Evolutionary conservation across 2,113 vertebrate species (phyloP).

Genomic region (Terrapene triunguis): DNA sequence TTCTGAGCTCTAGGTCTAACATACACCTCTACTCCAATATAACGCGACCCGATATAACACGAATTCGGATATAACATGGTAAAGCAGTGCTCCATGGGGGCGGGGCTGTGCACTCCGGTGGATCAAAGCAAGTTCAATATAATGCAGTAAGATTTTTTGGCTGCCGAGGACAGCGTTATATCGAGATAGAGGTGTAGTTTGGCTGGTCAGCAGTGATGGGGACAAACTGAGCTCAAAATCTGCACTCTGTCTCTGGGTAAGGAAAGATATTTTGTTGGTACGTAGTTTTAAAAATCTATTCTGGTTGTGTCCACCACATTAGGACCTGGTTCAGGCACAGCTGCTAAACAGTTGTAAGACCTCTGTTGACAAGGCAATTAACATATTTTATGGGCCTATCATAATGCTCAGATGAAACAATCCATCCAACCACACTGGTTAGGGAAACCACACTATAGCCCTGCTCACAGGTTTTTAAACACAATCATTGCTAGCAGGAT

Average conservation of each 20-base stretch:
- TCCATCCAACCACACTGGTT: rapidly evolving
- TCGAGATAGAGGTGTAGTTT: no score
- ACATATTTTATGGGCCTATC: rapidly evolving
- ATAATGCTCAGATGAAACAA: not conserved
- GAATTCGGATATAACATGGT: no score
- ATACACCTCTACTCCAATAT: no score
- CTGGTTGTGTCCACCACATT: not conserved
- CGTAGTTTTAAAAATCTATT: not conserved
- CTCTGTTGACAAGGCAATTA: rapidly evolving
- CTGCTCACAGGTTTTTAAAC: rapidly evolving
- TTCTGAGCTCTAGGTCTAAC: not conserved
- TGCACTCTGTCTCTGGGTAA: not conserved
- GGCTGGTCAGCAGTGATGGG: not conserved
- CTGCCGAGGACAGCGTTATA: no score
- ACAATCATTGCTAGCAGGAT: not conserved
- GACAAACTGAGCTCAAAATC: not conserved
- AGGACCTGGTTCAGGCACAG: not conserved
- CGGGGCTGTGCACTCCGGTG: no score
- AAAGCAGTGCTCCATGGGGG: no score
- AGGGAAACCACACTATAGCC: not conserved
- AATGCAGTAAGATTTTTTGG: no score
- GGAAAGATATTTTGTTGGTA: not conserved
- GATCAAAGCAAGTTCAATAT: no score
- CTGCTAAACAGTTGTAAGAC: rapidly evolving
- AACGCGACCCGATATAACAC: no score